Evolutionary conservation across 2,888 invertebrate species (phyloP), one percentile per base, ranked within the genome.

Genomic region (Luperina testacea): DNA sequence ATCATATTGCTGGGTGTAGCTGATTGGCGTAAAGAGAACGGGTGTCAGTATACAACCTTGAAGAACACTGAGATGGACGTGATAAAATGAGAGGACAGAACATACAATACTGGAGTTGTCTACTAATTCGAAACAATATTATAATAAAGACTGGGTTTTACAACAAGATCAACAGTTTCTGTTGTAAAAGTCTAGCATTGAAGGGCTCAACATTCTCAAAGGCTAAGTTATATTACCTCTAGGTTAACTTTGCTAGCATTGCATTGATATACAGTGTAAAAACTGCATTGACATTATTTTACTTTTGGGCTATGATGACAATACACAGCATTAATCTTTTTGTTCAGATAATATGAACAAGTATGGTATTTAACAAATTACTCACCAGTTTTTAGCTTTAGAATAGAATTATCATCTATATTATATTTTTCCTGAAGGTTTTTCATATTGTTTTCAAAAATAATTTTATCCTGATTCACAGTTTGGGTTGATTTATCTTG

Each of bases 361-460:
- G 2, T 17, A 32, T 32, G 0, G n/a, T 53, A 77, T 32, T 13
- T 20, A 51, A 59, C 8, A 13, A 13, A n/a, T 59, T 24, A 87
- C 92, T 92, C 89, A 96, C 96, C 97, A 88, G 92, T 90, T 92
- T 93, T 92, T 61, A 96, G 89, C 89, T 94, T 92, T 64, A 96
- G 88, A 77, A 96, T 93, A 24, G 94, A 92, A 86, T 95, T 88
- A 77, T 91, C 90, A 88, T 91, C 92, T 42, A 96, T 91, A 87
- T 92, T 93, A 87, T 95, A 96, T 87, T 94, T 94, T 59, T 91
- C 87, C 77, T 94, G 93, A 51, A 96, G 84, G 72, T 87, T 83
- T 82, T 91, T 90, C 70, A 96, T 88, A 89, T 95, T 95, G 81
- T 90, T 92, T 79, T 92, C 90, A 89, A 96, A 96, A 80, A 85